These are phyloP conservation scores for Masticophis lateralis DNA, from an alignment of 2,797 vertebrate genomes.

Conservation along the genomic window DNA sequence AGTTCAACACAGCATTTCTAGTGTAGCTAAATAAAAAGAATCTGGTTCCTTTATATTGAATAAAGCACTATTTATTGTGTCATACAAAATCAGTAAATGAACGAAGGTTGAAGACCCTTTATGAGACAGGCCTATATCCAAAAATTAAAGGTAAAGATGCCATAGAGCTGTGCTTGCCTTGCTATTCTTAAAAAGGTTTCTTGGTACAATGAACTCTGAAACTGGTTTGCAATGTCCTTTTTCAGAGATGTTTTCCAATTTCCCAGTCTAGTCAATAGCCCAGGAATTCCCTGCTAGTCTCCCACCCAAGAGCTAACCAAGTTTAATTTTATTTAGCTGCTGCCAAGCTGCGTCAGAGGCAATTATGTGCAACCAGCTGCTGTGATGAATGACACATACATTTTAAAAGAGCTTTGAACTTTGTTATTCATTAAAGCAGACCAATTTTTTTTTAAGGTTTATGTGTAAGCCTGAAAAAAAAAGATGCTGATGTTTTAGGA, in stretches of 20 bases:
- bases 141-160: neutral
- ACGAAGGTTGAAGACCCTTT: neutral
- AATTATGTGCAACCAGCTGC: neutral
- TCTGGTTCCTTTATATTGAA: neutral
- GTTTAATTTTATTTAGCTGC: neutral
- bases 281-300: neutral
- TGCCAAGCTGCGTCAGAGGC: neutral
- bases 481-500: neutral
- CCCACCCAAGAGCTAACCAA: neutral
- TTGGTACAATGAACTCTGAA: neutral
- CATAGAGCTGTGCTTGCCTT: neutral
- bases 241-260: neutral
- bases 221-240: neutral
- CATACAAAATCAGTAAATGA: neutral
- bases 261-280: neutral
- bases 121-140: neutral
- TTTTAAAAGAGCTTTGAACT: neutral
- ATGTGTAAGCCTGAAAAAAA: neutral
- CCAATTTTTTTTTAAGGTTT: neutral
- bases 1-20: neutral
- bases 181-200: neutral
- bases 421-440: neutral
- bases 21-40: neutral
- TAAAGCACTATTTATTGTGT: neutral
- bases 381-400: neutral